Evolutionary conservation across 2,888 invertebrate genomes (phyloP).

Genomic region (Protodeltote pygarga): DNA sequence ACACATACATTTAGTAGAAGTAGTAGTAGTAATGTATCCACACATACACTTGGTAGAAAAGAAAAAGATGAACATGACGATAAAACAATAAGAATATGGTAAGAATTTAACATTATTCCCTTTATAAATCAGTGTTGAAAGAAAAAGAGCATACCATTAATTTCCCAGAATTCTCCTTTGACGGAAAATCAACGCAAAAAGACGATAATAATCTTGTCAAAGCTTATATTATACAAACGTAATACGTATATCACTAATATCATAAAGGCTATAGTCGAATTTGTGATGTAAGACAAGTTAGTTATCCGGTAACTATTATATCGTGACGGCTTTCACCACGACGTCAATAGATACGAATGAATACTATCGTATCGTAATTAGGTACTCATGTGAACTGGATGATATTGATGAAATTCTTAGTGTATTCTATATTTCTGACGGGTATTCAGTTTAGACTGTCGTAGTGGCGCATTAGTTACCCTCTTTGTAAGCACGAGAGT

Average conservation of each 20-base stretch:
- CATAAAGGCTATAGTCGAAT: neutral
- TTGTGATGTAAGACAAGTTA: slow-evolving; percentile 1
- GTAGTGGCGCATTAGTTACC: no score
- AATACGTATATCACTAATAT: slow-evolving; percentile 1
- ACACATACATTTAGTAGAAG: no score
- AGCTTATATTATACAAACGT: neutral
- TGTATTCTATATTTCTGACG: no score
- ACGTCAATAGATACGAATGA: neutral
- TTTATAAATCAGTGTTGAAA: neutral
- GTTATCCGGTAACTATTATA: slow-evolving; percentile 3
- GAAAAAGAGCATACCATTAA: slow-evolving; percentile 1
- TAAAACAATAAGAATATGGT: neutral
- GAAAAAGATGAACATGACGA: neutral
- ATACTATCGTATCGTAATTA: slow-evolving; percentile 8
- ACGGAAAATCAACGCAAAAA: slow-evolving; percentile 1
- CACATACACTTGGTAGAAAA: no score
- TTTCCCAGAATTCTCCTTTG: neutral
- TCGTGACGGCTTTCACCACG: neutral
- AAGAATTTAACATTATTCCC: neutral
- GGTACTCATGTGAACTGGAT: slow-evolving; percentile 6
- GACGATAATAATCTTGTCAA: slow-evolving; percentile 5
- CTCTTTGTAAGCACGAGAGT: no score
- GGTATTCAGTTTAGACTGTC: no score
- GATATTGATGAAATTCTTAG: no score
- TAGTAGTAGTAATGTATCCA: no score